These are phyloP conservation scores for Myiopsitta monachus DNA, from an alignment of 2,113 vertebrate genomes.

Conservation along the genomic window DNA sequence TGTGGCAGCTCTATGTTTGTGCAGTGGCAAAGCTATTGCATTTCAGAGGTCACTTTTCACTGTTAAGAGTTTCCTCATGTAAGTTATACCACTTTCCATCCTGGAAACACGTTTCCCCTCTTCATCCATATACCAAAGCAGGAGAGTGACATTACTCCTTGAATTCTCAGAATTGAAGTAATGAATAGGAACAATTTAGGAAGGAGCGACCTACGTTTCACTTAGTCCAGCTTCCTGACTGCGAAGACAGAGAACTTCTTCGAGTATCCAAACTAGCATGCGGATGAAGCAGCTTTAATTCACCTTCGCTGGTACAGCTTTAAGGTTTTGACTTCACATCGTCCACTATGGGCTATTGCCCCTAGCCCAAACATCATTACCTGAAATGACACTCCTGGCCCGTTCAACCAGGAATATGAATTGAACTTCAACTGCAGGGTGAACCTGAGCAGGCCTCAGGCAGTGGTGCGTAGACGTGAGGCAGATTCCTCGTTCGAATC, in stretches of 20 bases:
- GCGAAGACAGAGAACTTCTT: neutral
- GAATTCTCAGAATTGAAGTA: neutral
- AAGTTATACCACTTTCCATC: neutral
- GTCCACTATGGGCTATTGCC: neutral
- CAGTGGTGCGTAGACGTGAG: neutral
- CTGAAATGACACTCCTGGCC: neutral
- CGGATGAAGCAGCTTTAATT: neutral
- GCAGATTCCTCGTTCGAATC: neutral
- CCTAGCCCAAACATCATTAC: neutral
- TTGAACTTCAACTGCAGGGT: neutral
- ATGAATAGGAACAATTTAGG: neutral
- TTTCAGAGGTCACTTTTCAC: conserved; percentile 1
- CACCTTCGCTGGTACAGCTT: neutral
- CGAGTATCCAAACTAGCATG: neutral
- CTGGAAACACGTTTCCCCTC: neutral
- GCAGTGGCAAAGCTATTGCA: neutral
- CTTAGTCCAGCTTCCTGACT: neutral
- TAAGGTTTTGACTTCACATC: neutral
- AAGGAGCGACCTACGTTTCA: neutral
- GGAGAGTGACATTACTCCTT: neutral
- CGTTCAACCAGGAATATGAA: neutral
- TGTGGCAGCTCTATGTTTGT: accelerated
- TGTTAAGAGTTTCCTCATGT: neutral
- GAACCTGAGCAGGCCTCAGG: neutral
- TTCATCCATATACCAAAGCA: accelerated